phyloP scores from a whole-genome alignment of 1,140 invertebrate genomes.

The Leptopilina clavipes region DNA sequence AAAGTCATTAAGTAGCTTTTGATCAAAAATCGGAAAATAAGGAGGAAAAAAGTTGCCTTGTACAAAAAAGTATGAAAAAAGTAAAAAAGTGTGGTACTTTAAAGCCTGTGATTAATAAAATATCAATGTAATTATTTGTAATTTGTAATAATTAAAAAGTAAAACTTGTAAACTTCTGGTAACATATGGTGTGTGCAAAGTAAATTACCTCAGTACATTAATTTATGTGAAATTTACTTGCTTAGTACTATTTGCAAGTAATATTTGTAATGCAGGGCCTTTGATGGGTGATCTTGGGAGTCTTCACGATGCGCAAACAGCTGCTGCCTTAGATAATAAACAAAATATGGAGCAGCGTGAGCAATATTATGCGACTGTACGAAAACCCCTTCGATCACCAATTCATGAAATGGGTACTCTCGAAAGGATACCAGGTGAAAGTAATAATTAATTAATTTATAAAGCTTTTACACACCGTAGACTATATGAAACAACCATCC shows the following conservation, averaged over 20 bases:
- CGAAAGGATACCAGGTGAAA: conserved; percentile 75
- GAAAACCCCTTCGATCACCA: conserved; percentile 74
- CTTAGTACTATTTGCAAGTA: conserved; percentile 20
- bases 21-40: no score
- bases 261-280: conserved; percentile 60
- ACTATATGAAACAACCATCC: neutral
- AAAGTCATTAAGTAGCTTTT: no score
- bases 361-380: conserved; percentile 77
- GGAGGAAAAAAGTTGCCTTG: no score
- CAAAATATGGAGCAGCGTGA: conserved; percentile 77
- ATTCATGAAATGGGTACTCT: conserved; percentile 73
- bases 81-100: no score
- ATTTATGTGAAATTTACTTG: neutral
- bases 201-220: no score
- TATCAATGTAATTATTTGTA: no score
- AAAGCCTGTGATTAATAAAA: no score
- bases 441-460: conserved; percentile 11
- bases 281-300: conserved; percentile 72
- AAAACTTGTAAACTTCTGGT: no score
- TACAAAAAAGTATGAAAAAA: no score
- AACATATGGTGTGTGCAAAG: no score
- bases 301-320: conserved; percentile 72
- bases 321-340: conserved; percentile 76
- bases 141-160: no score
- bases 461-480: neutral